Evolutionary conservation across 1,140 invertebrate species (phyloP), one percentile per base, ranked within the genome.

Genomic region (Pogonomyrmex californicus): DNA sequence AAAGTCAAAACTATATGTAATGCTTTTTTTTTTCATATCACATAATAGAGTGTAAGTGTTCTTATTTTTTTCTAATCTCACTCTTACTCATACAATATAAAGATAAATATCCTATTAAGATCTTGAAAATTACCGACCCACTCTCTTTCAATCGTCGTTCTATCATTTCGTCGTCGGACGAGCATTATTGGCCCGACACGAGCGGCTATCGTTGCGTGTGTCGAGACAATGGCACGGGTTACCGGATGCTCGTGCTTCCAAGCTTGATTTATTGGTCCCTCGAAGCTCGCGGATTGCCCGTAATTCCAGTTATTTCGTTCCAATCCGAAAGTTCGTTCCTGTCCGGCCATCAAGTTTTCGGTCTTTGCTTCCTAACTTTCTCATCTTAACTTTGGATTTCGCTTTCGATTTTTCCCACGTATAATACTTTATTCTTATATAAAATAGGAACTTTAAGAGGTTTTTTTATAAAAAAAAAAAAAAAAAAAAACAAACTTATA

Each of bases 231-330:
- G 90, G 79, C 85, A 83, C 85, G 83, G 86, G 87, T 88, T 87
- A 90, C 92, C 91, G 92, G 92, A 93, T 90, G 81, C 88, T 91
- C 89, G 91, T 91, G 89, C 90, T 91, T 93, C 88, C 91, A 91
- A 90, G 86, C 89, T 86, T 92, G 89, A 93, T 91, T 90, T 93
- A 94, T 94, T 91, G 87, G 89, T 73, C 91, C 89, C 75, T 87
- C 88, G 87, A 91, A 92, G 90, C 90, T 92, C 87, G 86, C 88
- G 89, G 90, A 93, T 93, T 93, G 91, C 89, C 86, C 23, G 85
- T 91, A 91, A 92, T 93, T 82, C 92, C 87, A 91, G 82, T 92
- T 89, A 92, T 92, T 93, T 92, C 89, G 86, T 82, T 68, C 88
- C 90, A 91, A 91, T 91, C 86, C 86, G 65, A 85, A 85, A 88